These are phyloP conservation scores for Tyria jacobaeae DNA, from an alignment of 2,888 invertebrate species.

Conservation along the genomic window DNA sequence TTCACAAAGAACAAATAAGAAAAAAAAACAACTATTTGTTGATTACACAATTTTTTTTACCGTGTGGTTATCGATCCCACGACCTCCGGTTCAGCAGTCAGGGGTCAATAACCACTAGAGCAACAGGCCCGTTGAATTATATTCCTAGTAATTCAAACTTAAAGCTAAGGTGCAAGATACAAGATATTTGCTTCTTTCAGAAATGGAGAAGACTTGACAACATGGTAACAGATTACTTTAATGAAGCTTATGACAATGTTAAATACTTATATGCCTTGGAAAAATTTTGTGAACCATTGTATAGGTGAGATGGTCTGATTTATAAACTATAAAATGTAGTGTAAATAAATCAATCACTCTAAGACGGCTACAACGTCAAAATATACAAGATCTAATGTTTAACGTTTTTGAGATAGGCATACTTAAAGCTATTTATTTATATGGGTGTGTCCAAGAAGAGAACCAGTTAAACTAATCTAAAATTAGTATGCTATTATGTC, in stretches of 20 bases:
- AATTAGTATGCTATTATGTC: neutral
- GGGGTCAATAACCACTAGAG: too few species aligned
- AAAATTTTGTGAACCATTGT: conserved; percentile 94
- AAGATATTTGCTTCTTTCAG: conserved; percentile 72
- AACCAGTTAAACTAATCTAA: neutral
- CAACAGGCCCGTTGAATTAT: too few species aligned
- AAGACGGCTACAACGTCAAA: too few species aligned
- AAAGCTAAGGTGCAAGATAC: neutral
- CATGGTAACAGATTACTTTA: conserved; percentile 91
- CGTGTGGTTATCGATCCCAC: too few species aligned
- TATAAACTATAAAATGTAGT: neutral
- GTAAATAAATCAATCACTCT: too few species aligned
- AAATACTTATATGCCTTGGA: conserved; percentile 94
- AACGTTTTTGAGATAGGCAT: too few species aligned
- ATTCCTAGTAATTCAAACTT: too few species aligned
- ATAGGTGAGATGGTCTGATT: conserved; percentile 81
- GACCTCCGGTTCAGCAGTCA: too few species aligned
- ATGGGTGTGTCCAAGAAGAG: neutral
- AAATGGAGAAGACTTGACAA: conserved; percentile 92
- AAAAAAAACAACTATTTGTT: too few species aligned
- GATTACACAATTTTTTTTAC: too few species aligned
- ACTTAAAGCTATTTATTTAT: neutral
- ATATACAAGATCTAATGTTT: too few species aligned
- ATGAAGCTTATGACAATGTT: conserved; percentile 95
- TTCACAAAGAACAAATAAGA: too few species aligned